phyloP scores from a whole-genome alignment of 2,888 invertebrate species.

The Phalera bucephala region DNA sequence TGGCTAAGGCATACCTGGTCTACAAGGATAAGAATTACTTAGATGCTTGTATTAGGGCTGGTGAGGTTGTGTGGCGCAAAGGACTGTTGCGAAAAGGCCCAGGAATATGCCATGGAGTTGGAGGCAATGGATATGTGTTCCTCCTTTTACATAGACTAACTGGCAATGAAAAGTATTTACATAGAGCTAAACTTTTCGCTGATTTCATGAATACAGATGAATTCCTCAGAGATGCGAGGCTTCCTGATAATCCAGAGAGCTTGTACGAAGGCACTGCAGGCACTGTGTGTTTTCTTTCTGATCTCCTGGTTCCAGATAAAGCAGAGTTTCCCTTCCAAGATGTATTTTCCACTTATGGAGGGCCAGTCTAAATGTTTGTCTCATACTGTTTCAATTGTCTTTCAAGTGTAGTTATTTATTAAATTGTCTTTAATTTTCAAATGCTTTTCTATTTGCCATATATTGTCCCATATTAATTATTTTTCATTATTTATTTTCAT shows the following conservation, averaged over 20 bases:
- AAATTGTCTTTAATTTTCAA: constrained; percentile 11
- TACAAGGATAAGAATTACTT: constrained; percentile 90
- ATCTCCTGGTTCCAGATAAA: constrained; percentile 87
- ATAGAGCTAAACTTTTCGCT: constrained; percentile 89
- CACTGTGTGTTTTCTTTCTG: constrained; percentile 91
- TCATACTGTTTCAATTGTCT: constrained; percentile 10
- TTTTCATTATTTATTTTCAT: constrained; percentile 4
- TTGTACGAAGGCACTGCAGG: constrained; percentile 95
- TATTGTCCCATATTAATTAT: too few species aligned
- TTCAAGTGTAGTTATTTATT: constrained; percentile 30
- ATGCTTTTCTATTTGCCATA: neutral
- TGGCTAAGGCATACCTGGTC: constrained; percentile 90
- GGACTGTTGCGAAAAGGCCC: constrained; percentile 94
- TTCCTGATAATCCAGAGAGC: constrained; percentile 92
- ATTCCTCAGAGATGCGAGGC: constrained; percentile 86
- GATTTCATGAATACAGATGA: constrained; percentile 87
- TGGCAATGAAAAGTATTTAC: constrained; percentile 86
- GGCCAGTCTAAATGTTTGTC: constrained; percentile 11
- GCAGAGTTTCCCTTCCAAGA: constrained; percentile 94
- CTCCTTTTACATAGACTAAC: constrained; percentile 90
- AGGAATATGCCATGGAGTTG: constrained; percentile 94
- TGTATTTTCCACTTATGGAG: constrained; percentile 73
- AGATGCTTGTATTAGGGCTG: constrained; percentile 85
- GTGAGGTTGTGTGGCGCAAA: constrained; percentile 91
- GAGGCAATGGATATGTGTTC: constrained; percentile 92